Base-by-base conservation (phyloP, 2,797 vertebrate species). In the Fringilla coelebs region DNA sequence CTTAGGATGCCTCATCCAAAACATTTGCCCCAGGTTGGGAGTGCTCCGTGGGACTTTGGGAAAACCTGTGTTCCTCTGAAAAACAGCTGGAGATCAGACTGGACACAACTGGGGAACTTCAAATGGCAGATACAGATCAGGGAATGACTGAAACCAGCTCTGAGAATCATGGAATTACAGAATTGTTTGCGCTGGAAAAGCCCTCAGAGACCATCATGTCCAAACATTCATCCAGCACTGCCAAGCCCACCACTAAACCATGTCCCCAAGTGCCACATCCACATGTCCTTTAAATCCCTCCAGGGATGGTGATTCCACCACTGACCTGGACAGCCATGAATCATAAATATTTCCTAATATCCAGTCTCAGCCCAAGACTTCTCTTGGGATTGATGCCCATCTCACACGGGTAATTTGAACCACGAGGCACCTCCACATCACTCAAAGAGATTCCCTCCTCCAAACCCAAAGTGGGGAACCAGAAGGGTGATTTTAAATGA, bases 381-480 rank as follows among this genome's bases (percentile, higher is more conserved):
- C 41, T 43, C 41, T 43, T 21, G 32, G 65, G 46, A 71, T 2
- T 2, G 2, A 29, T 18, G 19, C 29, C 75, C 3, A 0, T 70
- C 66, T 70, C 52, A 41, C 10, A 7, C 1, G 25, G n/a, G n/a
- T 40, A 25, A 74, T 75, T 45, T 45, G 36, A 88, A 46, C 36
- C 36, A 29, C 0, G 0, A 21, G 18, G 2, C 22, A 14, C 36
- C 52, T 77, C 63, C 25, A 4, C 26, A 48, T 55, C 28, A 19
- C 45, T 1, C 11, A 17, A 18, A 52, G 34, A 77, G 16, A 36
- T 21, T 28, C 49, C 28, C 65, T 89, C 28, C 75, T 79, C 36
- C 57, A 54, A 61, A 55, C 29, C 28, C 72, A 45, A 55, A 71
- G 22, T 5, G 4, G 2, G 51, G 41, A 41, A 19, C 0, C 0